Evolutionary conservation across 2,797 vertebrate genomes (phyloP), one percentile per base, ranked within the genome.

Genomic region (Leucoraja ocellata): DNA sequence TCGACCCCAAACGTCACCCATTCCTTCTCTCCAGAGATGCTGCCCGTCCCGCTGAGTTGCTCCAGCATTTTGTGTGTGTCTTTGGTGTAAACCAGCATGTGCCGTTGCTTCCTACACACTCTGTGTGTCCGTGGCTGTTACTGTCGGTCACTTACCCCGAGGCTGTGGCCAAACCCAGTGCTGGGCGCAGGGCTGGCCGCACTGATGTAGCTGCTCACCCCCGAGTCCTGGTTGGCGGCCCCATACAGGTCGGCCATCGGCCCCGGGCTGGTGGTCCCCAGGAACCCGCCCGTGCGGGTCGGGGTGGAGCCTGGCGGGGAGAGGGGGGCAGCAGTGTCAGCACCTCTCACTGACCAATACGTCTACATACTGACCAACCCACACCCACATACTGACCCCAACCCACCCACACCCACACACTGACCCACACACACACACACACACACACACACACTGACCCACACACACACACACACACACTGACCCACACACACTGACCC

Each of bases 191-290:
- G 99, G 95, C 98, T 99, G 54, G 99, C 98, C 95, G 99, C 98
- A 0, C 99, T 99, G 96, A 99, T 98, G 96, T 99, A 99, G 96
- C 98, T 99, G 97, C 98, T 99, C 96, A 99, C 98, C 46, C 98
- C 98, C 0, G 99, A 98, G 95, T 99, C 98, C 97, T 99, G 98
- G 95, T 97, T 98, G 96, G 98, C 98, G 0, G 98, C 96, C 94
- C 98, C 98, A 0, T 99, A 99, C 93, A 99, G 97, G 94, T 99
- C 98, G 0, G 99, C 98, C 98, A 99, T 99, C 1, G 99, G 98
- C 86, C 98, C 99, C 0, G 99, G 99, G 95, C 99, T 99, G 96
- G 98, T 99, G 84, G 99, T 99, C 94, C 99, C 98, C 95, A 99
- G 97, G 95, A 99, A 99, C 73, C 98, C 99, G 95, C 98, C 98